A percentile compares a stretch with the other conserved stretches of the same genome.
phyloP scores from a whole-genome alignment of 2,113 vertebrate genomes.

The Pseudorasbora parva region DNA sequence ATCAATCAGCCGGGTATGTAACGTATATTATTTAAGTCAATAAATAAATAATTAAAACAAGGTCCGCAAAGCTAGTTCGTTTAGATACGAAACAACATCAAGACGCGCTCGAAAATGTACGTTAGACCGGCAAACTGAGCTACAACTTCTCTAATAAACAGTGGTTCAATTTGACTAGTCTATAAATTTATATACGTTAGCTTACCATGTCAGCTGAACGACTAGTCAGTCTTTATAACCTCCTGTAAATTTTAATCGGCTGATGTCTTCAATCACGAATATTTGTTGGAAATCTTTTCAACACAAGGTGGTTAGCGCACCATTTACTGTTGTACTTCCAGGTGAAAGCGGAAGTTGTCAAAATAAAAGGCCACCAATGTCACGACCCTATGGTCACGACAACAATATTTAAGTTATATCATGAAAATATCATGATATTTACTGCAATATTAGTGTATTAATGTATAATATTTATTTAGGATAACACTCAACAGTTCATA shows the following conservation, averaged over 20 bases:
- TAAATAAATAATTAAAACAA: not conserved
- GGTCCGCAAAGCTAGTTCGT: not conserved
- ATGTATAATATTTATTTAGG: not conserved
- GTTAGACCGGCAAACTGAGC: not conserved
- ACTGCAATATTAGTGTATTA: too few relatives aligned
- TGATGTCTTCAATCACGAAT: not conserved
- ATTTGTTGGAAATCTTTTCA: not conserved
- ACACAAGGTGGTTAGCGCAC: slow-evolving; percentile 4
- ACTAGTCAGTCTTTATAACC: not conserved
- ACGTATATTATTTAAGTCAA: not conserved
- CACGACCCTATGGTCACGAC: too few relatives aligned
- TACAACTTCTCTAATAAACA: not conserved
- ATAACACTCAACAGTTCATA: not conserved
- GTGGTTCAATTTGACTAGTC: not conserved
- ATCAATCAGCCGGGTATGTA: not conserved
- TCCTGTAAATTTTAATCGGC: not conserved
- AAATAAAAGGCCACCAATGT: not conserved
- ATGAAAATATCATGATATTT: too few relatives aligned
- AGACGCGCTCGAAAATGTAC: too few relatives aligned
- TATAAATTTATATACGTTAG: not conserved
- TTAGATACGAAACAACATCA: not conserved
- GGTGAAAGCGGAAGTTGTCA: slow-evolving; percentile 18
- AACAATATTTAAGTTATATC: too few relatives aligned
- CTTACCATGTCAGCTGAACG: slow-evolving; percentile 13
- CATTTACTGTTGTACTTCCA: slow-evolving; percentile 35